These are phyloP conservation scores for Leptinotarsa defecta DNA, from an alignment of 1,140 invertebrate genomes.

Conservation along the genomic window DNA sequence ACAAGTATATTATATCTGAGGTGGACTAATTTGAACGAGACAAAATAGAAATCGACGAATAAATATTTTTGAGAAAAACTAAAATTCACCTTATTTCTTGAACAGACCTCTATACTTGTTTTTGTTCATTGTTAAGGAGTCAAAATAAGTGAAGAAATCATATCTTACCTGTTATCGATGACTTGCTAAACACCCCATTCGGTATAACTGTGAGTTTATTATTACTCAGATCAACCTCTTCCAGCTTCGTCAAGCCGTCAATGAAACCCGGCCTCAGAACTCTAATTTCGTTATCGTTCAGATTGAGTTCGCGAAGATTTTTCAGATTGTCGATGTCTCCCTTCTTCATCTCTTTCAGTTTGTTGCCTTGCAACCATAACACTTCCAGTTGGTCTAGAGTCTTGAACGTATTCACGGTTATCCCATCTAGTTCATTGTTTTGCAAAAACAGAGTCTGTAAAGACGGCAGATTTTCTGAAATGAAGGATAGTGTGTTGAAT, in stretches of 20 bases:
- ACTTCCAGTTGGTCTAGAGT: constrained; percentile 1
- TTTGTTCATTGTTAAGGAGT: not conserved
- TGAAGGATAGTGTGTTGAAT: not conserved
- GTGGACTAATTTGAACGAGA: too few relatives aligned
- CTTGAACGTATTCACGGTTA: constrained; percentile 13
- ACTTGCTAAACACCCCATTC: constrained; percentile 3
- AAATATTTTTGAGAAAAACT: too few relatives aligned
- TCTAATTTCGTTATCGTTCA: constrained; percentile 13
- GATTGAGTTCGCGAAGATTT: not conserved
- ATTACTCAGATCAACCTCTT: constrained; percentile 12
- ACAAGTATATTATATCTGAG: too few relatives aligned
- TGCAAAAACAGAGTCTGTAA: constrained; percentile 16
- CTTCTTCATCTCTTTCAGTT: not conserved
- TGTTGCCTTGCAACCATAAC: constrained; percentile 18
- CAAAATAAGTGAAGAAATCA: not conserved
- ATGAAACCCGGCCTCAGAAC: not conserved
- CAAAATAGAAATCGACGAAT: too few relatives aligned
- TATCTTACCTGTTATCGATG: not conserved
- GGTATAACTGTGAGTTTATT: constrained; percentile 13
- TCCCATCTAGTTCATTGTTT: constrained; percentile 13
- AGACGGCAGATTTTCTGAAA: constrained; percentile 22
- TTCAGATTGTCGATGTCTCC: constrained; percentile 7
- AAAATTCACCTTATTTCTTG: too few relatives aligned
- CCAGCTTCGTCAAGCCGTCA: not conserved
- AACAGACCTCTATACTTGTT: too few relatives aligned